phyloP scores from a whole-genome alignment of 1,140 invertebrate genomes.

The Apis florea region DNA sequence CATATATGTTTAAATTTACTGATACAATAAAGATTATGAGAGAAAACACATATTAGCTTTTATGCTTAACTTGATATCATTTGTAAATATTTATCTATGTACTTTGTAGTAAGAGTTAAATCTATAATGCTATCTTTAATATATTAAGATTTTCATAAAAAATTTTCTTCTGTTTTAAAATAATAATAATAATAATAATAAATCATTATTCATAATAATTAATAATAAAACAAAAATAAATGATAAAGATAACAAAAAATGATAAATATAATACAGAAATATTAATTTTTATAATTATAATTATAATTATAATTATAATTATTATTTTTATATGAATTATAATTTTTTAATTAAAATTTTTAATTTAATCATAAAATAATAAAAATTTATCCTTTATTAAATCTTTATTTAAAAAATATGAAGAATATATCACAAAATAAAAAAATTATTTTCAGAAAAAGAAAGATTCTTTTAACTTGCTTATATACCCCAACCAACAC shows the following conservation, averaged over 20 bases:
- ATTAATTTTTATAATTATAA: background rate
- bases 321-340: background rate
- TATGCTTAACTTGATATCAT: constrained; percentile 29
- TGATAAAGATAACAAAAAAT: background rate
- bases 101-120: constrained; percentile 32
- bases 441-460: constrained; percentile 31
- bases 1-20: background rate
- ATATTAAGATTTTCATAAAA: background rate
- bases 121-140: constrained; percentile 56
- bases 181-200: background rate
- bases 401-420: background rate
- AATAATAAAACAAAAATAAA: background rate
- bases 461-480: constrained; percentile 39
- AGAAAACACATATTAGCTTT: constrained; percentile 37
- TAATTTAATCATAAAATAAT: background rate
- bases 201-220: background rate
- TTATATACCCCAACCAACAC: constrained; percentile 5
- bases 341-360: background rate
- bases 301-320: constrained; percentile 4
- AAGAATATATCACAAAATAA: background rate
- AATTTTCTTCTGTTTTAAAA: background rate
- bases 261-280: background rate
- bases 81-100: constrained; percentile 61
- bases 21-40: background rate
- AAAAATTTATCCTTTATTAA: background rate